Percentiles rank a stretch among this genome's conserved stretches.
Conservation (phyloP, 2,113 vertebrate genomes). For the Lates calcarifer region DNA sequence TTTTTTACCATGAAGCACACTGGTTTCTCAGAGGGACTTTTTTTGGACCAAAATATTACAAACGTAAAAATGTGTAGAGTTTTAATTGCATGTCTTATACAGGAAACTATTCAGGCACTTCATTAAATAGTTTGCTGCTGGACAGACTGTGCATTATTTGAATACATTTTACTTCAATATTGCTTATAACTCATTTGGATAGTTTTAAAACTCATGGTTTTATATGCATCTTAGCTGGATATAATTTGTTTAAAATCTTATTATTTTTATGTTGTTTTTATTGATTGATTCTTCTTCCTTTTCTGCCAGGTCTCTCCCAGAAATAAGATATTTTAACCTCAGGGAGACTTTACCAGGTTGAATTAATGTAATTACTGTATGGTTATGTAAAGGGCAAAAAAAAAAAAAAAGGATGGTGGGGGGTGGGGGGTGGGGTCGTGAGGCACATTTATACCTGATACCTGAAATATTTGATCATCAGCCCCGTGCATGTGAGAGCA, state of each 20-base stretch:
- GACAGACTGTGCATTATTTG: background rate
- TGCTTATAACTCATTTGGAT: background rate
- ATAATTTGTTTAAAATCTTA: no score
- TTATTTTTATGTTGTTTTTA: background rate
- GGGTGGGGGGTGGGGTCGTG: no score
- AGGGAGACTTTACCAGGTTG: background rate
- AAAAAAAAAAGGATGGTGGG: background rate
- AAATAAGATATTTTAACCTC: background rate
- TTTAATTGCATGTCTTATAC: no score
- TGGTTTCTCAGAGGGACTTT: background rate
- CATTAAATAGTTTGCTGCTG: background rate
- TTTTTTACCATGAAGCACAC: background rate
- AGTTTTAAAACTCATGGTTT: background rate
- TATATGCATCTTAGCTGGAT: background rate
- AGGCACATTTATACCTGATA: conserved; percentile 11
- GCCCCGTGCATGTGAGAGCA: conserved; percentile 7
- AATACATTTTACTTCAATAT: background rate
- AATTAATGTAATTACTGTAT: background rate
- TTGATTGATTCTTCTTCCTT: background rate
- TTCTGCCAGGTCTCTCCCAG: background rate
- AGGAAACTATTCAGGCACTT: background rate
- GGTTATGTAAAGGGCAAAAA: background rate
- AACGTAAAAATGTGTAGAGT: background rate
- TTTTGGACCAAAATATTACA: background rate
- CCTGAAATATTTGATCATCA: conserved; percentile 31